Base-by-base conservation (phyloP, 2,113 vertebrate genomes). In the Megaleporinus macrocephalus region DNA sequence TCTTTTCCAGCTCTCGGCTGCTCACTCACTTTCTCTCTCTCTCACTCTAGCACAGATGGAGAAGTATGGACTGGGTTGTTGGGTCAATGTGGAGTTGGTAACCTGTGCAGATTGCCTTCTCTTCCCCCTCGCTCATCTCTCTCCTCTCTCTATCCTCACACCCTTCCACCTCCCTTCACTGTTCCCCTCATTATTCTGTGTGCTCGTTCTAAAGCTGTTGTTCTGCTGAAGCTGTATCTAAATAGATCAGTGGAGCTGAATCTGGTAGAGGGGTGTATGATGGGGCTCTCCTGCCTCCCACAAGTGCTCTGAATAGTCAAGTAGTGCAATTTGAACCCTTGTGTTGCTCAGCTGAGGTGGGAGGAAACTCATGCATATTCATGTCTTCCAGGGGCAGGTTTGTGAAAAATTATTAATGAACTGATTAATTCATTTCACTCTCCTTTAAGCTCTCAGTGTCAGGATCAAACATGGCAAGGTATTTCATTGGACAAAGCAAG, bases 81-180 rank as follows among this genome's bases (percentile, higher is more conserved):
- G 76, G 83, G 79, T 81, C 80, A 82, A 76, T 82, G 80, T 78
- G 74, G 77, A 78, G 49, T 78, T 85, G 72, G 81, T 84, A 80
- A 73, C 78, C 83, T 84, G 59, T 16, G 29, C 57, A 55, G 44
- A 80, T 30, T 76, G 66, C 73, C 61, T 69, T 80, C 30, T 75
- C 79, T 75, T 69, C 68, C 33, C n/a, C 57, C n/a, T 16, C 16
- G 49, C 15, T 55, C 27, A 3, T 33, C 15, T 55, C 70, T 63
- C 27, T 63, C 12, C 27, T 27, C 18, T 15, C 24, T 27, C 5
- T 26, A 16, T 15, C 15, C 26, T 27, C 61, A 3, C 61, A 29
- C 26, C 27, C 4, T 29, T 29, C 15, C 61, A 29, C 61, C 27
- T 13, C 12, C 24, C 20, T 61, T 5, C 11, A 6, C 57, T 26